Conservation (phyloP, 2,113 vertebrate genomes). For the Zosterops japonicus region DNA sequence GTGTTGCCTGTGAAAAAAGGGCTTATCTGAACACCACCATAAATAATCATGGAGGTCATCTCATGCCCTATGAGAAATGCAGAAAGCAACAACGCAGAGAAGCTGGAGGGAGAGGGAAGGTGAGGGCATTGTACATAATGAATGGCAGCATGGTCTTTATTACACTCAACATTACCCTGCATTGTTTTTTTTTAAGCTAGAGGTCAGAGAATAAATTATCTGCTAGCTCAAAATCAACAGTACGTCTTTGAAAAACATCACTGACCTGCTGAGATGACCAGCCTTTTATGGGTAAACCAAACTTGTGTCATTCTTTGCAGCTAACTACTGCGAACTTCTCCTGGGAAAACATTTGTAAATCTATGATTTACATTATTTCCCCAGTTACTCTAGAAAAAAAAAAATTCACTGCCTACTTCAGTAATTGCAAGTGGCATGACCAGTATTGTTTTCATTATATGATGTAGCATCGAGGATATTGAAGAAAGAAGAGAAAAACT, state of each 20-base stretch:
- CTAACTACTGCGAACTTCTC: background rate
- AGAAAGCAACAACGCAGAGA: slow-evolving; percentile 17
- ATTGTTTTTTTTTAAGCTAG: background rate
- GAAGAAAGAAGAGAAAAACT: slow-evolving; percentile 24
- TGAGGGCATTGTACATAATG: background rate
- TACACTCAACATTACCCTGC: slow-evolving; percentile 16
- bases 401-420: background rate
- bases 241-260: background rate
- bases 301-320: background rate
- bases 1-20: slow-evolving; percentile 17
- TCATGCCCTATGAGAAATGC: background rate
- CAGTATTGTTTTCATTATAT: slow-evolving; percentile 8
- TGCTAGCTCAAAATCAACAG: background rate
- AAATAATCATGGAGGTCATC: background rate
- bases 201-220: slow-evolving; percentile 22
- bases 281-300: background rate
- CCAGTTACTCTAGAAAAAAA: background rate
- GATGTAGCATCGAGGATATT: background rate
- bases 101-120: background rate
- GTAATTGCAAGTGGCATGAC: slow-evolving; percentile 32
- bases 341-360: slow-evolving; percentile 7
- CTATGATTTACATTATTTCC: background rate
- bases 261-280: background rate
- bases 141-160: background rate
- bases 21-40: slow-evolving; percentile 16